Percentiles rank a stretch among this genome's conserved stretches.
phyloP scores from a whole-genome alignment of 2,113 vertebrate species.

The Nothobranchius furzeri region DNA sequence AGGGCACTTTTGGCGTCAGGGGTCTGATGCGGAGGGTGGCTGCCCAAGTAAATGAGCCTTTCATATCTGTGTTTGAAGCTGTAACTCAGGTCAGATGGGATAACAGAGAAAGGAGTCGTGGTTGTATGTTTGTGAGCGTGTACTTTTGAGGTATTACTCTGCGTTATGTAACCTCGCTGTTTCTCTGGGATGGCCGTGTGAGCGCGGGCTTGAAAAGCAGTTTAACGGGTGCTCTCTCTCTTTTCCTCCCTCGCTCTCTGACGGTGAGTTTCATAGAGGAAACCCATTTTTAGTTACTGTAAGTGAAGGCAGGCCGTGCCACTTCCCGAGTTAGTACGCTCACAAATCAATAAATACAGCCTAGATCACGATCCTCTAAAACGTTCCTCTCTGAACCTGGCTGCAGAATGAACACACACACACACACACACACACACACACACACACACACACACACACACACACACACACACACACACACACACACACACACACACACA shows the following conservation, averaged over 20 bases:
- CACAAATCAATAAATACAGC: constrained; percentile 17
- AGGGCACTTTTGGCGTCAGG: too few species aligned
- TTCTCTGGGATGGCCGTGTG: constrained; percentile 42
- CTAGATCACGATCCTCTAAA: neutral
- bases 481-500: too few species aligned
- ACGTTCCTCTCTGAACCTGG: too few species aligned
- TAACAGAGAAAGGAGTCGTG: constrained; percentile 15
- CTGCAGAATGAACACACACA: constrained; percentile 15
- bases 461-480: constrained; percentile 4
- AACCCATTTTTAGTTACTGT: constrained; percentile 57
- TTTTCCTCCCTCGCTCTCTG: constrained; percentile 7
- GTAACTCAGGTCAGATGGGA: constrained; percentile 14
- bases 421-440: too few species aligned
- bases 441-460: too few species aligned
- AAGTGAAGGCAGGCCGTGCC: constrained; percentile 25
- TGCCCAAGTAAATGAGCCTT: constrained; percentile 23
- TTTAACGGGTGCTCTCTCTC: constrained; percentile 23
- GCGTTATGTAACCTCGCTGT: constrained; percentile 56
- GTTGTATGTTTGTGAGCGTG: constrained; percentile 33
- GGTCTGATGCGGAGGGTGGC: too few species aligned
- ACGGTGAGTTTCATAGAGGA: constrained; percentile 53
- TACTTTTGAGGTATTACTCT: constrained; percentile 46
- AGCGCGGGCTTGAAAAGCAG: constrained; percentile 27
- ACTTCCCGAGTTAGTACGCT: constrained; percentile 51
- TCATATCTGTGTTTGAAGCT: constrained; percentile 18